Evolutionary conservation across 2,797 vertebrate genomes (phyloP).

Genomic region (Oophaga sylvatica): DNA sequence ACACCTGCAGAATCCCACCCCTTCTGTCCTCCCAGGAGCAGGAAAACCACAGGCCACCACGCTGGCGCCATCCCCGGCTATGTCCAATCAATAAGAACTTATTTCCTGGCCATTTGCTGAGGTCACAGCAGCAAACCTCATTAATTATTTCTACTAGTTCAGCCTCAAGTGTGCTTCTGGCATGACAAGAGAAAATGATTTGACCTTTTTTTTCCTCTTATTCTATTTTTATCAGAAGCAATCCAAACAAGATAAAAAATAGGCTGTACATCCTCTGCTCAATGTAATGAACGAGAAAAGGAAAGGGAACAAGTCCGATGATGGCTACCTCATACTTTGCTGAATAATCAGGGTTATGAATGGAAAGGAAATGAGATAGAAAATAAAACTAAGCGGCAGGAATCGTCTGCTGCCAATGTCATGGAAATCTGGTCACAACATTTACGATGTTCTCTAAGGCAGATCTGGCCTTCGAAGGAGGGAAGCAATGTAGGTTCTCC

Average conservation of each 20-base stretch:
- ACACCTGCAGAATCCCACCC: conserved; percentile 76
- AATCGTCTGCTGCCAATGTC: conserved; percentile 61
- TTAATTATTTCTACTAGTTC: conserved; percentile 98
- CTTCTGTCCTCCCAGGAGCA: conserved; percentile 75
- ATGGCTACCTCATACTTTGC: neutral
- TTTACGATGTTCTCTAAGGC: conserved; percentile 96
- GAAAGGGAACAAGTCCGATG: conserved; percentile 41
- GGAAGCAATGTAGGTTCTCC: conserved; percentile 91
- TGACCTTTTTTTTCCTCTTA: conserved; percentile 85
- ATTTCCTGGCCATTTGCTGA: conserved; percentile 99
- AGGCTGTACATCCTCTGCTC: conserved; percentile 47
- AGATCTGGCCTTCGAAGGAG: conserved; percentile 91
- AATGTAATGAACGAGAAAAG: conserved; percentile 59
- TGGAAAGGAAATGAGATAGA: conserved; percentile 7
- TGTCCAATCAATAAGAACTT: conserved; percentile 94
- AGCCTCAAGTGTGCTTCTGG: conserved; percentile 90
- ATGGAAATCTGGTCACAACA: conserved; percentile 88
- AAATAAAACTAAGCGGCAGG: conserved; percentile 37
- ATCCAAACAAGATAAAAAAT: conserved; percentile 61
- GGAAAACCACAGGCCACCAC: conserved; percentile 94
- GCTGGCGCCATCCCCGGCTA: conserved; percentile 90
- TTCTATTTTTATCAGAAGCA: conserved; percentile 69
- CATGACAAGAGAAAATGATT: conserved; percentile 76
- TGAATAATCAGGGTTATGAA: conserved; percentile 30
- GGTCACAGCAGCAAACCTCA: conserved; percentile 91